A percentile compares a stretch with the other conserved stretches of the same genome.
Conservation (phyloP, 2,113 vertebrate genomes). For the Xyrauchen texanus region DNA sequence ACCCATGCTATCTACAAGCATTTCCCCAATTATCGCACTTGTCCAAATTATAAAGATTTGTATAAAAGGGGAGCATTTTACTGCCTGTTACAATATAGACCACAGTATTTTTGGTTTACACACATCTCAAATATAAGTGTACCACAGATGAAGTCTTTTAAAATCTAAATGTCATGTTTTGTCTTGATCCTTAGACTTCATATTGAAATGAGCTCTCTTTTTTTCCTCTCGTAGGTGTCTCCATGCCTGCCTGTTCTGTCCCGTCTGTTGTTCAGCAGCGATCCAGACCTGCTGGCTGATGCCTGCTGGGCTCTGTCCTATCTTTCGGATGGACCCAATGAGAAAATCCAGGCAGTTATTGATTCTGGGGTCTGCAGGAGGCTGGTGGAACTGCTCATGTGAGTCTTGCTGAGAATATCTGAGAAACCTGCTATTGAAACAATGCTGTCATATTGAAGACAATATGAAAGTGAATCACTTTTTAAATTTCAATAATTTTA, state of each 20-base stretch:
- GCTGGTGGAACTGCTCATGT: constrained; percentile 96
- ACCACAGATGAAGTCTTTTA: no score
- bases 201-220: background rate
- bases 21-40: no score
- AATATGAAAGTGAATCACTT: no score
- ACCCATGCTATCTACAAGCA: no score
- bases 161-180: background rate
- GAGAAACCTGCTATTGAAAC: no score
- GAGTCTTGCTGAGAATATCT: constrained; percentile 63
- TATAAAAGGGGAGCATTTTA: no score
- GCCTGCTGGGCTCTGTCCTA: constrained; percentile 99
- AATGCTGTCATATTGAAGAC: no score
- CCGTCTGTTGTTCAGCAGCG: constrained; percentile 93
- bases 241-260: constrained; percentile 95
- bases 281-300: constrained; percentile 94
- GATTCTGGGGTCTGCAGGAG: constrained; percentile 96
- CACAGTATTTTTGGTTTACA: no score
- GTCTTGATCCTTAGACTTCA: background rate
- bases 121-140: no score
- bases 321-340: constrained; percentile 95
- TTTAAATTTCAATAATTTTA: no score
- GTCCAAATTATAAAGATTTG: no score
- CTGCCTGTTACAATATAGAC: no score
- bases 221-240: constrained; percentile 80
- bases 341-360: constrained; percentile 98